phyloP scores from a whole-genome alignment of 2,113 vertebrate species.

The Meles meles region DNA sequence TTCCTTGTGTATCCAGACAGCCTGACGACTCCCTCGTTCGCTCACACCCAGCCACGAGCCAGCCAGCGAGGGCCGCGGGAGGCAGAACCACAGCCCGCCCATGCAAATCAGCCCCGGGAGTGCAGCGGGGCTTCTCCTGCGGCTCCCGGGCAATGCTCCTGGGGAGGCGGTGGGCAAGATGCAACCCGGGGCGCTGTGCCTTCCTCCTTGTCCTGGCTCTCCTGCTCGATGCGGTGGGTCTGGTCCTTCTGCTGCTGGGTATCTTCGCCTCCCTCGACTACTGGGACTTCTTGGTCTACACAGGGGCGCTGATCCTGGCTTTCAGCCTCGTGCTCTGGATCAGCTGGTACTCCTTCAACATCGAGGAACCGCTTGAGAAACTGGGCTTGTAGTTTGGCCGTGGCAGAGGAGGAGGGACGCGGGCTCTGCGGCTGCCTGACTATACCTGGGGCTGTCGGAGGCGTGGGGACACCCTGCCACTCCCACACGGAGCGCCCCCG shows the following conservation, averaged over 20 bases:
- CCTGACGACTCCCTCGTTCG: neutral
- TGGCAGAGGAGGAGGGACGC: fast-evolving
- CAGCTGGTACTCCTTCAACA: constrained; percentile 89
- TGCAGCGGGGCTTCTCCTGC: neutral
- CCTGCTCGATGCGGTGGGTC: constrained; percentile 81
- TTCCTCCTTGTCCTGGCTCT: constrained; percentile 80
- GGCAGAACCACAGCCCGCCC: neutral
- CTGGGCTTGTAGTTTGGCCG: constrained; percentile 19
- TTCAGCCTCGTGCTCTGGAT: constrained; percentile 91
- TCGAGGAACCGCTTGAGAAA: constrained; percentile 83
- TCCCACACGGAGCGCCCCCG: neutral
- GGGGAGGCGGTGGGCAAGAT: neutral
- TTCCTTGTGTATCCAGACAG: constrained; percentile 78
- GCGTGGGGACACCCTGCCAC: neutral
- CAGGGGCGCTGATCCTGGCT: constrained; percentile 87
- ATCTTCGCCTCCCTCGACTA: constrained; percentile 82
- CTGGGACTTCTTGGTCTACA: constrained; percentile 92
- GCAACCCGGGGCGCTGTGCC: constrained; percentile 55
- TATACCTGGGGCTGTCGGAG: neutral
- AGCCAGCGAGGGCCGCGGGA: constrained; percentile 1
- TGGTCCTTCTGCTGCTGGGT: constrained; percentile 87
- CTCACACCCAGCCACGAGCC: constrained; percentile 36
- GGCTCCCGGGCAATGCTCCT: constrained; percentile 26
- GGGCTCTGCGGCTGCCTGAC: neutral
- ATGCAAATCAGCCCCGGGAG: constrained; percentile 32